Evolutionary conservation across 2,113 vertebrate genomes (phyloP), one percentile per base, ranked within the genome.

Genomic region (Sialia sialis): DNA sequence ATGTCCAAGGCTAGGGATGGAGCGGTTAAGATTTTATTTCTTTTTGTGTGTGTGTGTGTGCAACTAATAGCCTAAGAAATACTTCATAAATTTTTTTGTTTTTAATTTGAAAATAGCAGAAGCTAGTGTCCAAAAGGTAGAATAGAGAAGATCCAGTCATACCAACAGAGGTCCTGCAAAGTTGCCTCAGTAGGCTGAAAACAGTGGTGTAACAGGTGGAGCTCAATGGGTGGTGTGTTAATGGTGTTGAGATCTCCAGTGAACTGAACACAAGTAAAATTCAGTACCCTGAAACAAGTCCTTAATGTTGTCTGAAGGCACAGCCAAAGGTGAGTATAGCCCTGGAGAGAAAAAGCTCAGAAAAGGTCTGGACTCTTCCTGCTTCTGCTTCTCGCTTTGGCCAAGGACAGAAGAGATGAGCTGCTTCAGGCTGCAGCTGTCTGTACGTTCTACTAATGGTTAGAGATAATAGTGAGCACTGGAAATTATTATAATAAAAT

Each of bases 181-280:
- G 19, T 62, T 32, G 20, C 30, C 4, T 49, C 63, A 73, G 26
- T 16, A 34, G 51, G 5, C 30, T 51, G 63, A 7, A 26, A 36
- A 9, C 22, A 49, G 69, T 0, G 6, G 22, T 26, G 1, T 22
- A 41, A 52, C 16, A 12, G 2, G n/a, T 20, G 29, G 39, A 69
- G 43, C 7, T 41, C 66, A 27, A 13, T 7, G 3, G 4, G 22
- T 21, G 38, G 4, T 3, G 3, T 51, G 39, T 51, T 4, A 1
- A 12, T 22, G 49, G 11, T 68, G 14, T n/a, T 79, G 17, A 21
- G 22, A 14, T 66, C 21, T 25, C 20, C 2, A 2, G 2, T 18
- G 23, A 11, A 8, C 11, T 44, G 22, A 39, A 20, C 6, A 6
- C 21, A 5, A 11, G 23, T 9, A 41, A 44, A 22, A 23, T 73